Evolutionary conservation across 2,888 invertebrate genomes (phyloP), one percentile per base, ranked within the genome.

Genomic region (Mimumesa dahlbomi): DNA sequence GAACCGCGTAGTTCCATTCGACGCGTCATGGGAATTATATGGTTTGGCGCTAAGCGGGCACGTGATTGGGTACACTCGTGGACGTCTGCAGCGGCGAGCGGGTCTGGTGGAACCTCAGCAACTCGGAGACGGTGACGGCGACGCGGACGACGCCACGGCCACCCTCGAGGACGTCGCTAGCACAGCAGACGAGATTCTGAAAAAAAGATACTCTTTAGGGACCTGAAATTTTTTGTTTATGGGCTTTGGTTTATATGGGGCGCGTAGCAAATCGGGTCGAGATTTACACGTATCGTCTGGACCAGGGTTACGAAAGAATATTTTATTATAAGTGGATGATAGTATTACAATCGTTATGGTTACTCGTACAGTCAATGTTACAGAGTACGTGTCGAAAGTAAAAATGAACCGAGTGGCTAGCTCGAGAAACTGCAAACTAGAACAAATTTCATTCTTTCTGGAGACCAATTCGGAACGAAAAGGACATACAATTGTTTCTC

Each of bases 111-210:
- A 95, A 92, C 71, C 94, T 92, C 52, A 97, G 91, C 13, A 97
- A 90, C 89, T 97, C 96, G 1, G 94, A 93, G 18, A 97, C 97
- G 0, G 97, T 97, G 73, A 96, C 94, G 49, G 97, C 97, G 19
- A 97, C 94, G 87, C 96, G 95, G 1, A 96, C 95, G 11, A 95
- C 93, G 0, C 95, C 95, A 87, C 96, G 95, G 62, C 97, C 97
- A 65, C 97, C 97, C 90, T 97, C 97, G 43, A 98, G 91, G n/a
- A 98, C 95, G 90, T 97, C 97, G 31, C 96, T 94, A 34, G 97
- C 94, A 88, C 96, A 96, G 91, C 97, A 97, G 87, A 97, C 93
- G 81, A 97, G 92, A 89, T 96, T 97, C 97, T 95, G 93, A 54
- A 92, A 93, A 34, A 7, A 34, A n/a, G 6, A 34, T n/a, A n/a